Base-by-base conservation (phyloP, 2,888 invertebrate genomes). In the Hydriomena furcata region DNA sequence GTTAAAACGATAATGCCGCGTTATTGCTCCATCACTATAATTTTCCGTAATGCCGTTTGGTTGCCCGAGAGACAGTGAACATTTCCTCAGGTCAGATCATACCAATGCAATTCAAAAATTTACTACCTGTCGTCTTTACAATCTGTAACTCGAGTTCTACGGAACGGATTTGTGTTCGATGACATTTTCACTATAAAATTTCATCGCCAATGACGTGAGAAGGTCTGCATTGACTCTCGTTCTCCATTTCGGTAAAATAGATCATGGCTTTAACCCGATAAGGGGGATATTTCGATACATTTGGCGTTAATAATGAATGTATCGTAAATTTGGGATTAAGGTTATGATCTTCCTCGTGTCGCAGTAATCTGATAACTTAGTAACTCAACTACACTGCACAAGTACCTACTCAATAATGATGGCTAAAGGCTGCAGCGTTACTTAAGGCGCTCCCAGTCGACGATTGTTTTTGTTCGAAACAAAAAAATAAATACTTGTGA, bases 291-390 rank as follows among this genome's bases (percentile, higher is more conserved):
- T 57, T 54, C 54, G 49, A 57, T 57, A 57, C 48, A 57, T 52
- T 48, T 34, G 25, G 40, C 48, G 61, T 57, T 57, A 53, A 53
- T 57, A 59, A 60, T 54, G 56, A 60, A 63, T 61, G 62, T 60
- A 54, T 65, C 67, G 61, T 71, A 68, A 66, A 73, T 69, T 63
- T 59, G 50, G 64, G 68, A 71, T 66, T 68, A 67, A 66, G 65
- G 67, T 54, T 65, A 58, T 51, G 66, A 65, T 67, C 70, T 69
- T 65, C 58, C 52, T 43, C 44, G 34, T 42, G 50, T 50, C 51
- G 40, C 40, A 21, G 20, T 36, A 42, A 28, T 17, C 11, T 24
- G 32, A 27, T 13, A 31, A 36, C n/a, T 27, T 28, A 41, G 44
- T 31, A 31, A 13, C 31, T 27, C 20, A 17, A 24, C 7, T 27